Conservation (phyloP, 2,888 invertebrate species). For the Didymodactylos carnosus region DNA sequence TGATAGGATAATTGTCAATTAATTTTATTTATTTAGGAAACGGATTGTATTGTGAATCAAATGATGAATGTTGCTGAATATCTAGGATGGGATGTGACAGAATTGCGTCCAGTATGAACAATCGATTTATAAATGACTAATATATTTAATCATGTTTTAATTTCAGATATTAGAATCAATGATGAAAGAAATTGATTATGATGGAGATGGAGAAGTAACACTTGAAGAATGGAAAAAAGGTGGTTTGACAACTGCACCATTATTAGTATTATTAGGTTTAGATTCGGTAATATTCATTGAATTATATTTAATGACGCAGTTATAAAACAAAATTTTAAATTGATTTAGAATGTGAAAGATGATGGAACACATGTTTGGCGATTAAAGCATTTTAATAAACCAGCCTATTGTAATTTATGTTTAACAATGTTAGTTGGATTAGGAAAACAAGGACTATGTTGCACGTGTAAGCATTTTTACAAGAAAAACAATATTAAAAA, state of each 20-base stretch:
- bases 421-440: slow-evolving; percentile 79
- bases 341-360: slow-evolving; percentile 57
- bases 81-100: slow-evolving; percentile 88
- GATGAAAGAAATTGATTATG: slow-evolving; percentile 97
- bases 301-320: no score
- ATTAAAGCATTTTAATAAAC: slow-evolving; percentile 79
- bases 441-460: slow-evolving; percentile 83
- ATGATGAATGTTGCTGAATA: slow-evolving; percentile 98
- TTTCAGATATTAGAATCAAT: slow-evolving; percentile 61
- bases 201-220: slow-evolving; percentile 85
- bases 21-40: slow-evolving; percentile 38
- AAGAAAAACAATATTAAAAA: not conserved
- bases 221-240: slow-evolving; percentile 91
- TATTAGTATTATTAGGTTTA: slow-evolving; percentile 71
- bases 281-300: slow-evolving; percentile 55
- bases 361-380: slow-evolving; percentile 90
- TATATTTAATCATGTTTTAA: not conserved
- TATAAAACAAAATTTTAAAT: not conserved
- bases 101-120: slow-evolving; percentile 55
- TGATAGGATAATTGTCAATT: not conserved
- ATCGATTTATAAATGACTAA: not conserved
- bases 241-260: slow-evolving; percentile 83
- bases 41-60: slow-evolving; percentile 90
- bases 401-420: slow-evolving; percentile 88
- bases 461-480: slow-evolving; percentile 57